Evolutionary conservation across 53 echinoderm and acorn worm genomes (phyloP).

Genomic region (Mesocentrotus franciscanus): DNA sequence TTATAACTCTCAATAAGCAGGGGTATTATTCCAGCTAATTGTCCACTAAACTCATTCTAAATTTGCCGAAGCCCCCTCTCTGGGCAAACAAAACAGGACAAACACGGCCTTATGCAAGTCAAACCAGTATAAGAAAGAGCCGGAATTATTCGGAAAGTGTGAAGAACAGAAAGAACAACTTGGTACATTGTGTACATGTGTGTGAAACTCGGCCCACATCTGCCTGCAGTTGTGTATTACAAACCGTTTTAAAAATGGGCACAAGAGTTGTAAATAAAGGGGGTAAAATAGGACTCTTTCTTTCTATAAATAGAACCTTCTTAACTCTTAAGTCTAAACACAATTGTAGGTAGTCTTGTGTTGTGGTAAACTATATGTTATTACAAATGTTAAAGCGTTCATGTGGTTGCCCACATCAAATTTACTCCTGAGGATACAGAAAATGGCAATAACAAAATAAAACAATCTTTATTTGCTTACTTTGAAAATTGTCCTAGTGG

Average conservation of each 20-base stretch:
- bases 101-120: slow-evolving; percentile 41
- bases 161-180: not conserved
- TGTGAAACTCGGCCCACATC: not conserved
- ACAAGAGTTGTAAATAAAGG: not conserved
- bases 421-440: not conserved
- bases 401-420: not conserved
- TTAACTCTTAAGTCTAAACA: not conserved
- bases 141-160: not conserved
- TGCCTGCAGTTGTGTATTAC: not conserved
- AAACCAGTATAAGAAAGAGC: slow-evolving; percentile 12
- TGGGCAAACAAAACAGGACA: not conserved
- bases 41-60: slow-evolving; percentile 58
- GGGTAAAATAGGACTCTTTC: not conserved
- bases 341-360: not conserved
- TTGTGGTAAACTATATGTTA: not conserved
- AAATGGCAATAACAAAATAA: not conserved
- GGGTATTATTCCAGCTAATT: slow-evolving; percentile 48
- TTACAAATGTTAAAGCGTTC: too few relatives aligned
- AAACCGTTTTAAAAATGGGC: not conserved
- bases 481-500: too few relatives aligned
- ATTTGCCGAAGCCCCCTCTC: slow-evolving; percentile 47
- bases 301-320: not conserved
- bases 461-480: too few relatives aligned
- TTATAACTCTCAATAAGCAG: slow-evolving; percentile 34
- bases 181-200: not conserved